These are phyloP conservation scores for Thysanoteuthis rhombus DNA, from an alignment of 2,888 invertebrate genomes.

Conservation along the genomic window DNA sequence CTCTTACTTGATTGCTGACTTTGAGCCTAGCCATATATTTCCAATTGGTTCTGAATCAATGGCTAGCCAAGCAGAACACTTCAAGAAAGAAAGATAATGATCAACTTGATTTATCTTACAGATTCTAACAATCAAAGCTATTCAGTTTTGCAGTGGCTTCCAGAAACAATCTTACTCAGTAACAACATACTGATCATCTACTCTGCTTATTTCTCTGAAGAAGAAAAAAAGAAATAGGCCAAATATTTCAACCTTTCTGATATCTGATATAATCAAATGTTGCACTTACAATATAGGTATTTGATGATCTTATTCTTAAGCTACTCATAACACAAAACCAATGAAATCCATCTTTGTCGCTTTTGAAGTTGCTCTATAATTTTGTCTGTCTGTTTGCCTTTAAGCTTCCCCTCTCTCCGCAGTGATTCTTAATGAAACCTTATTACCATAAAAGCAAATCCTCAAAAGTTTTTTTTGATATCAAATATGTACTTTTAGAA, in stretches of 20 bases:
- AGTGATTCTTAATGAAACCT: no score
- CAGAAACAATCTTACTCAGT: background rate
- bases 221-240: background rate
- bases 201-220: background rate
- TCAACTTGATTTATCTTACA: background rate
- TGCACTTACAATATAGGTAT: background rate
- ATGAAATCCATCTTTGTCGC: background rate
- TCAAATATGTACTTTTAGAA: no score
- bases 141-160: background rate
- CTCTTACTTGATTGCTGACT: background rate
- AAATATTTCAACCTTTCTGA: no score
- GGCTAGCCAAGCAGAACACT: background rate
- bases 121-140: background rate
- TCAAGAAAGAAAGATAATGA: background rate
- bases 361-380: background rate
- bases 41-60: background rate
- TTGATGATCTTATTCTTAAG: background rate
- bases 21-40: background rate
- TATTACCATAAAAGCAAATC: no score
- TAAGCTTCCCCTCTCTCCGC: no score
- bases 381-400: background rate
- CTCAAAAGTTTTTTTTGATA: no score
- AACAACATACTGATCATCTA: background rate
- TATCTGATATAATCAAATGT: background rate
- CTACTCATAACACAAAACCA: background rate